phyloP scores from a whole-genome alignment of 2,113 vertebrate species.

The Lophochroa leadbeateri region DNA sequence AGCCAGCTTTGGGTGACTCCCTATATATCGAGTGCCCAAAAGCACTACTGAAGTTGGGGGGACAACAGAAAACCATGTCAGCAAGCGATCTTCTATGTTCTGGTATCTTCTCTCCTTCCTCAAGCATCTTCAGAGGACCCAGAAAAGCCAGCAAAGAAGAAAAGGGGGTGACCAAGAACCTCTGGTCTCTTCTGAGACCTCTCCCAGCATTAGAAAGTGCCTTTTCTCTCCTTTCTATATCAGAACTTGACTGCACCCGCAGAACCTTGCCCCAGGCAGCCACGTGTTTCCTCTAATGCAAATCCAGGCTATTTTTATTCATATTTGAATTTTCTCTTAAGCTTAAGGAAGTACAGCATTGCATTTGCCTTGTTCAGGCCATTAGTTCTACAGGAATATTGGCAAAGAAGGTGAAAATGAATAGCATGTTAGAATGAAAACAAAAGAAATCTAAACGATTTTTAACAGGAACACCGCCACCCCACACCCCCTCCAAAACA shows the following conservation, averaged over 20 bases:
- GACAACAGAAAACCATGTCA: background rate
- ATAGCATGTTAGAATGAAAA: background rate
- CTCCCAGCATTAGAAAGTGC: background rate
- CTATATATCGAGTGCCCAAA: background rate
- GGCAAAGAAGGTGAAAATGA: background rate
- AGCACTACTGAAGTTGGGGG: background rate
- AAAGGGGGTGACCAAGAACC: background rate
- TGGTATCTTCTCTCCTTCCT: background rate
- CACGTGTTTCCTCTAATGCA: background rate
- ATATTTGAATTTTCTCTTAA: slow-evolving; percentile 39
- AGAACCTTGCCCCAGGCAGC: background rate
- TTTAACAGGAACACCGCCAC: background rate
- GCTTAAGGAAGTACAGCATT: background rate
- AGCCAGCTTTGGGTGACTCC: background rate
- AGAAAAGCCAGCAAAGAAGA: background rate
- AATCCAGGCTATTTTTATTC: background rate
- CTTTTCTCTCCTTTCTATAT: background rate
- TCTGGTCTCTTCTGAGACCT: fast-evolving
- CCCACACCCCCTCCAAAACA: background rate
- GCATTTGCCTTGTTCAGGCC: background rate
- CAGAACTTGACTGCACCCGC: background rate
- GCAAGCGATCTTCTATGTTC: fast-evolving
- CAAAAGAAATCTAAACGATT: background rate
- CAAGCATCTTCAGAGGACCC: background rate
- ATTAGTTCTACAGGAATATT: background rate